A percentile compares a stretch with the other conserved stretches of the same genome.
Evolutionary conservation across 2,113 vertebrate genomes (phyloP).

Genomic region (Eretmochelys imbricata): DNA sequence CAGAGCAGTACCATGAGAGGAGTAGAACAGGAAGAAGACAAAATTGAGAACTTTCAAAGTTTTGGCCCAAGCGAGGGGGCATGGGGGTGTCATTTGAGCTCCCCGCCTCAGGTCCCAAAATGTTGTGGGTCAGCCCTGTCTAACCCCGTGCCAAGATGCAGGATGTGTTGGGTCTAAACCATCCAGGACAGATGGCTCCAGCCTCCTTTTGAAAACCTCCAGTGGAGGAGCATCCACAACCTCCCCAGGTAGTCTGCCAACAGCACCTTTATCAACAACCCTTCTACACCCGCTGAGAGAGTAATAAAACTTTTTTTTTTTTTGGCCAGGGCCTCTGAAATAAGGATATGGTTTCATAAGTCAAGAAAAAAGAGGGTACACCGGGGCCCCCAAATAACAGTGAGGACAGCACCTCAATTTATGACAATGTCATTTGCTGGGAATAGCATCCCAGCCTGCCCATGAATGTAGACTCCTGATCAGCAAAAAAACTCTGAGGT

Average conservation of each 20-base stretch:
- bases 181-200: neutral
- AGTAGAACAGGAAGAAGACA: no score
- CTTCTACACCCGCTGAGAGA: neutral
- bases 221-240: neutral
- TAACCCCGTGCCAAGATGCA: neutral
- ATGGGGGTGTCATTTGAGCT: no score
- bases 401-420: neutral
- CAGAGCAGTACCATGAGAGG: no score
- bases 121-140: no score
- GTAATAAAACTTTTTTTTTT: neutral
- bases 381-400: neutral
- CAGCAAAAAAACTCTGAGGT: no score
- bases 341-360: neutral
- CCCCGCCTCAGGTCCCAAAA: no score
- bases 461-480: neutral
- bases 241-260: no score
- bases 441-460: neutral
- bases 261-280: neutral
- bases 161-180: neutral
- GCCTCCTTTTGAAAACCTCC: no score
- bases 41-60: no score
- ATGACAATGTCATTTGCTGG: neutral
- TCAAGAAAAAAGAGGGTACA: neutral
- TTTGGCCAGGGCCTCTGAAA: neutral
- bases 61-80: no score